Evolutionary conservation across 2,888 invertebrate genomes (phyloP).

Genomic region (Callyntrura guangdongensis): DNA sequence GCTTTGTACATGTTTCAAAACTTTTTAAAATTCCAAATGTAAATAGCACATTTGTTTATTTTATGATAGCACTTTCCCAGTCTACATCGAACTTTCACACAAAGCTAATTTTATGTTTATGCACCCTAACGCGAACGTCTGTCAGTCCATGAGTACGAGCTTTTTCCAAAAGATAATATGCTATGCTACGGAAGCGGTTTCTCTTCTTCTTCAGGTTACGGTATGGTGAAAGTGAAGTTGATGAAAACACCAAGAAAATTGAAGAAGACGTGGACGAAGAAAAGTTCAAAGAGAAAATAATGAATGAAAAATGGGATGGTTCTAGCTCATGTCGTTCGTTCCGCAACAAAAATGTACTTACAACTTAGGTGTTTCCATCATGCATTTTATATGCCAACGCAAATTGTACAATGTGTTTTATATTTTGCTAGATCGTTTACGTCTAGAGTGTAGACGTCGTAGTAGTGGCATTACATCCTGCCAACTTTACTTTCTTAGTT

Average conservation of each 20-base stretch:
- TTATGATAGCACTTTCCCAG: constrained; percentile 24
- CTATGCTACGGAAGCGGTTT: not conserved
- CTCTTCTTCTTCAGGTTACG: not conserved
- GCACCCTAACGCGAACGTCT: not conserved
- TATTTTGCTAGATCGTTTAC: too few relatives aligned
- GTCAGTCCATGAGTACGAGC: not conserved
- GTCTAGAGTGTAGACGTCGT: too few relatives aligned
- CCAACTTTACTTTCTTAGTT: too few relatives aligned
- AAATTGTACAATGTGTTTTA: too few relatives aligned
- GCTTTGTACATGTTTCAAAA: not conserved
- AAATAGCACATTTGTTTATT: constrained; percentile 64
- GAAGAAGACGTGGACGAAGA: constrained; percentile 22
- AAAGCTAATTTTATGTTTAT: not conserved
- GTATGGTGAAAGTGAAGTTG: constrained; percentile 5
- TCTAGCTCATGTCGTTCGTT: constrained; percentile 7
- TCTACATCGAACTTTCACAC: not conserved
- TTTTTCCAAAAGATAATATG: not conserved
- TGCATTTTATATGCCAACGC: too few relatives aligned
- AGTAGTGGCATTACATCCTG: too few relatives aligned
- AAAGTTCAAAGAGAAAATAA: constrained; percentile 46
- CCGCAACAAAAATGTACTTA: not conserved
- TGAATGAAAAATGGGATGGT: constrained; percentile 36
- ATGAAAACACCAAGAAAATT: constrained; percentile 42
- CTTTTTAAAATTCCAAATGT: constrained; percentile 62
- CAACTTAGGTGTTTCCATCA: too few relatives aligned